These are phyloP conservation scores for Sebastes diaconus DNA, from an alignment of 2,797 vertebrate genomes.

Conservation along the genomic window DNA sequence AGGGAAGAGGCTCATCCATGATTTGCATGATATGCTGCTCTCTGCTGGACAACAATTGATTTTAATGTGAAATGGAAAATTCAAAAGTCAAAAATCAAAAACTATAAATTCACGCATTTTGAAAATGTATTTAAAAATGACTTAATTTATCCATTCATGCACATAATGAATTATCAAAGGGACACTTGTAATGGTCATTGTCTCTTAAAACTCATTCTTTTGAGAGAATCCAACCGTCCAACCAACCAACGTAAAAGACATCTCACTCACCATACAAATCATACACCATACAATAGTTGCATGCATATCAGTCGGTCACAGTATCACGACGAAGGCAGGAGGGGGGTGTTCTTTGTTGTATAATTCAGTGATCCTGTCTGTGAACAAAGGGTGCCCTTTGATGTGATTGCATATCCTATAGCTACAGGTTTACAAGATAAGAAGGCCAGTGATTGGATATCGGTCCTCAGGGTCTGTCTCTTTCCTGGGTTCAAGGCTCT, in stretches of 20 bases:
- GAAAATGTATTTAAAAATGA: background rate
- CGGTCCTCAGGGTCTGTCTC: constrained; percentile 13
- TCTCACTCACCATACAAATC: background rate
- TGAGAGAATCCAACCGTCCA: background rate
- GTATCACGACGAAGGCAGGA: constrained; percentile 19
- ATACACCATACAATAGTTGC: background rate
- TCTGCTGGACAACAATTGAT: background rate
- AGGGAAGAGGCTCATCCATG: background rate
- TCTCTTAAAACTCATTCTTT: background rate
- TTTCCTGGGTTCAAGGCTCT: constrained; percentile 26
- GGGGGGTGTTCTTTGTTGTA: constrained; percentile 45
- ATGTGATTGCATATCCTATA: constrained; percentile 34
- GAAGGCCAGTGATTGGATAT: constrained; percentile 5
- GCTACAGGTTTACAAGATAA: constrained; percentile 34
- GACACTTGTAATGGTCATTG: background rate
- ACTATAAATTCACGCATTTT: background rate
- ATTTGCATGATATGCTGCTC: background rate
- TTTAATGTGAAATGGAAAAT: background rate
- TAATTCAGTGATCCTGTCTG: constrained; percentile 40
- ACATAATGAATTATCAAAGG: background rate
- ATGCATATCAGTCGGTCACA: constrained; percentile 3
- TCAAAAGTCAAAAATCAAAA: background rate
- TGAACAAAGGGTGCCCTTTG: constrained; percentile 39
- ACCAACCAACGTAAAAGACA: background rate
- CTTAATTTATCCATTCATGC: background rate